These are phyloP conservation scores for Orestias chungarensis DNA, from an alignment of 2,797 vertebrate species.

Conservation along the genomic window DNA sequence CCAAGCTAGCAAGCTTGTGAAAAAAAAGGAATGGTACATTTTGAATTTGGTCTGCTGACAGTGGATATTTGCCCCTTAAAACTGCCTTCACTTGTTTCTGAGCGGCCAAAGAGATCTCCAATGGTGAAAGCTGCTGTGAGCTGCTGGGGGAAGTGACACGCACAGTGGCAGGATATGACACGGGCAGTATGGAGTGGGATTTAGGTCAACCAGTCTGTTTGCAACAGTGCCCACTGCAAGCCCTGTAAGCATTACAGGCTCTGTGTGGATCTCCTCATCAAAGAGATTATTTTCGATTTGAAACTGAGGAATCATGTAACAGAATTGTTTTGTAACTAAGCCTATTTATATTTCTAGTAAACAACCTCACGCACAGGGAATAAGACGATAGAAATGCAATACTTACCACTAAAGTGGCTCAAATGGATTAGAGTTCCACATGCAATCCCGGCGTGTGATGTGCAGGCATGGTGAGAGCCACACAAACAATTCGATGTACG, in stretches of 20 bases:
- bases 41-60: conserved; percentile 26
- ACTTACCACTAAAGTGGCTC: not conserved
- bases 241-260: conserved; percentile 64
- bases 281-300: not conserved
- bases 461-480: conserved; percentile 16
- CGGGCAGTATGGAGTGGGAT: conserved; percentile 56
- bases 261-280: conserved; percentile 48
- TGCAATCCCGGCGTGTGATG: not conserved
- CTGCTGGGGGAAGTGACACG: conserved; percentile 66
- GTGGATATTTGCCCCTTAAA: conserved; percentile 22
- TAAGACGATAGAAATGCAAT: conserved; percentile 20
- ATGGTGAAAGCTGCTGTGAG: conserved; percentile 55
- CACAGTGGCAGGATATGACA: conserved; percentile 72
- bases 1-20: not conserved
- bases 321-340: conserved; percentile 4
- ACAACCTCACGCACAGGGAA: conserved; percentile 20
- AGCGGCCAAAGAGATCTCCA: conserved; percentile 41
- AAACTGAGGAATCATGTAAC: not conserved
- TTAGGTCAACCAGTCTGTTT: conserved; percentile 69
- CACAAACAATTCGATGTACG: conserved; percentile 38
- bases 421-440: not conserved
- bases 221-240: conserved; percentile 46
- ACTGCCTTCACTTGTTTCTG: conserved; percentile 29
- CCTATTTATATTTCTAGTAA: conserved; percentile 21
- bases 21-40: not conserved